Evolutionary conservation across 2,797 vertebrate species (phyloP).

Genomic region (Eupleurogrammus muticus): DNA sequence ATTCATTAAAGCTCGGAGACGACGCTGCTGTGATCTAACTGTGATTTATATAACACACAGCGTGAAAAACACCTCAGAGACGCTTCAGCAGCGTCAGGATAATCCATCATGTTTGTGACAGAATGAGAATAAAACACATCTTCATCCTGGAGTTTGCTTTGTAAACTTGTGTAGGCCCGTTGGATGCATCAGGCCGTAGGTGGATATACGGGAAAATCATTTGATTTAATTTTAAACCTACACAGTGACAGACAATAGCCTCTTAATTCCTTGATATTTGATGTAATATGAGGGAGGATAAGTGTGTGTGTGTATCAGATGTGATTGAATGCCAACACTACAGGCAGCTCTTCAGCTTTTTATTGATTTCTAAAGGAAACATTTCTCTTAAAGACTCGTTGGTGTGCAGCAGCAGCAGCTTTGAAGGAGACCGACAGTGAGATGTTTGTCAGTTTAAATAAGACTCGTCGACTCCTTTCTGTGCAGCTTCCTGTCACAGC

Average conservation of each 20-base stretch:
- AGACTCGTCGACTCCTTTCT: not conserved
- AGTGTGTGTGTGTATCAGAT: constrained; percentile 12
- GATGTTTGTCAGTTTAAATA: not conserved
- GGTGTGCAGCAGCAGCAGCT: not conserved
- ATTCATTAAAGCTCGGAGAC: no score
- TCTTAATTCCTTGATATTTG: not conserved
- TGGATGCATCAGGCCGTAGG: not conserved
- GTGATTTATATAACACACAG: no score
- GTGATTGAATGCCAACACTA: constrained; percentile 4
- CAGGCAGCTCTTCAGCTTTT: not conserved
- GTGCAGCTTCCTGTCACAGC: no score
- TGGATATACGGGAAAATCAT: not conserved
- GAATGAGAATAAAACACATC: no score
- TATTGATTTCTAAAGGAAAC: not conserved
- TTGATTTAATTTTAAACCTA: not conserved
- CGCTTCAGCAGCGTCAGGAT: no score
- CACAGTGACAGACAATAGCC: not conserved
- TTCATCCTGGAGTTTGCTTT: not conserved
- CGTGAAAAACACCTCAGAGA: no score
- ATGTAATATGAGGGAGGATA: not conserved
- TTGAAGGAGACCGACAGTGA: not conserved
- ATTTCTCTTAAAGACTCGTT: not conserved
- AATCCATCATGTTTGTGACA: no score
- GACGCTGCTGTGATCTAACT: no score
- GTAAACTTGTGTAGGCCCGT: not conserved